Evolutionary conservation across 1,140 invertebrate genomes (phyloP).

Genomic region (Pogonomyrmex barbatus): DNA sequence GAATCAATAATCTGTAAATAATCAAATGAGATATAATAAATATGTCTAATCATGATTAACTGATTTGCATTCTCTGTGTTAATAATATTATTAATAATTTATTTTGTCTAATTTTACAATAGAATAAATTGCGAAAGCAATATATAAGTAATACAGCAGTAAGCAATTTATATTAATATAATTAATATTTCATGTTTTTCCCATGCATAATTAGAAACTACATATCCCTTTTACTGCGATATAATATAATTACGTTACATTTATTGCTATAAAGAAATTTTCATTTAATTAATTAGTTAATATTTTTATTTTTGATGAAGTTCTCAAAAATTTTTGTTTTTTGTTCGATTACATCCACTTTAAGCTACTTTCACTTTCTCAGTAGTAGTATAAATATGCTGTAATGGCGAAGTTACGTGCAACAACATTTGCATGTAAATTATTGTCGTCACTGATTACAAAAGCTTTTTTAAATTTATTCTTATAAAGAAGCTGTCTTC

Average conservation of each 20-base stretch:
- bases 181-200: neutral
- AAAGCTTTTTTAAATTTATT: slow-evolving; percentile 19
- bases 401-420: neutral
- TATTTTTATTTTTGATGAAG: neutral
- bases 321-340: too few relatives aligned
- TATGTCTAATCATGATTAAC: neutral
- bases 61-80: neutral
- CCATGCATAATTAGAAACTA: neutral
- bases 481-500: neutral
- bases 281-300: neutral
- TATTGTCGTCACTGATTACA: slow-evolving; percentile 53
- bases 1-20: neutral
- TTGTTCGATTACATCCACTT: slow-evolving; percentile 9
- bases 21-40: neutral
- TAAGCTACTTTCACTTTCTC: slow-evolving; percentile 42
- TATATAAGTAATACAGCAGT: too few relatives aligned
- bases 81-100: neutral
- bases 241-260: neutral
- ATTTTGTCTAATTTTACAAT: slow-evolving; percentile 17
- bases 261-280: neutral
- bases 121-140: neutral
- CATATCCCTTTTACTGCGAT: neutral
- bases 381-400: slow-evolving; percentile 15
- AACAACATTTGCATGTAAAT: slow-evolving; percentile 63
- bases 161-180: too few relatives aligned